Evolutionary conservation across 2,113 vertebrate species (phyloP), one percentile per base, ranked within the genome.

Genomic region (Brachyistius frenatus): DNA sequence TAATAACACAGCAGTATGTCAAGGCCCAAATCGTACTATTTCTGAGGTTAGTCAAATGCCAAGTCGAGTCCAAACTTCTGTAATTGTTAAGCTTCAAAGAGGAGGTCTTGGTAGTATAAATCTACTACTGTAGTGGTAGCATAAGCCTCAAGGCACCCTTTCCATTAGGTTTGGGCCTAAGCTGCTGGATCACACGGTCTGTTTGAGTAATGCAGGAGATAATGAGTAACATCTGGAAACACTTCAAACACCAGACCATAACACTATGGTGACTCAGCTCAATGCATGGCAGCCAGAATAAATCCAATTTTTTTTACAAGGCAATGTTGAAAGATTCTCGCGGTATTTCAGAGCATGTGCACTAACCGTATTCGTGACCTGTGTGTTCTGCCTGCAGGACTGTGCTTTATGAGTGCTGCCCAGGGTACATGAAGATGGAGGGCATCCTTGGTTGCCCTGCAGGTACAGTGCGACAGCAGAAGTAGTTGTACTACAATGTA

Each of bases 361-460:
- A 52, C 37, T 33, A 56, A 15, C 31, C 33, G 14, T 23, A 11
- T 50, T 62, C 52, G 6, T 75, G 5, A 52, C 67, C 30, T 87
- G 54, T 89, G 2, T 79, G 23, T 85, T 72, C 44, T 57, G 32
- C 50, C 14, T 83, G 44, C 82, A 99, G 98, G 86, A 96, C 94
- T 32, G 95, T 99, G 36, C 78, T 98, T 31, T 99, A 99, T 70
- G 98, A 99, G 87, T 99, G 98, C 73, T 99, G 98, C 87, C 98
- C 98, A 68, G 98, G 98, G 0, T 99, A 99, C 80, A 98, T 96
- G 96, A 97, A 93, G 87, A 87, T 99, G 94, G 96, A 97, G 0
- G 96, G 95, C 55, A 93, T 86, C 10, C 93, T 70, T 65, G 98
- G 98, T 60, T 99, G 98, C 80, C 97, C 98, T 78, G 98, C 98